Evolutionary conservation across 2,797 vertebrate genomes (phyloP), one percentile per base, ranked within the genome.

Genomic region (Naso thynnoides): DNA sequence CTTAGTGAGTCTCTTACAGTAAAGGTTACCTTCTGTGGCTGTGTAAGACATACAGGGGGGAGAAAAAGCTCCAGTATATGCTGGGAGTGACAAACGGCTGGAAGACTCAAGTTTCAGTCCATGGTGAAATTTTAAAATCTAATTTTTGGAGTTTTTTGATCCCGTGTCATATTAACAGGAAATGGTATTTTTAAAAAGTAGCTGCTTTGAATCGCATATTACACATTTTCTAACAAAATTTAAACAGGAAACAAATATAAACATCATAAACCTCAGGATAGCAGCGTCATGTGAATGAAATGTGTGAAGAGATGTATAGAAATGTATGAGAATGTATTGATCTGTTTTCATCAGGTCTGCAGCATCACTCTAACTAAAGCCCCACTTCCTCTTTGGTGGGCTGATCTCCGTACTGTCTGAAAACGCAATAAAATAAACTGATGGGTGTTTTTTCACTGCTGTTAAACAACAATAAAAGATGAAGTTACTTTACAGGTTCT

Each of bases 401-500:
- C 59, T 74, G 55, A 70, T 80, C 65, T 60, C 27, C 33, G 55
- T 38, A 48, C 47, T 59, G 36, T 52, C 47, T 61, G 60, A 61
- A 58, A 47, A 48, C 23, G 31, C 45, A 69, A 77, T 80, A 81
- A 76, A 78, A 78, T 47, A 76, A 79, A 78, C 38, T 33, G 53
- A 81, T 83, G 73, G 75, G 77, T 52, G 79, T 55, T 79, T 87
- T 81, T 75, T 60, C 54, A 53, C 47, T 33, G 66, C 68, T 71
- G 65, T 86, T 64, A 86, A 79, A 78, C 14, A 72, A 72, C 33
- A 74, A 74, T 76, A 79, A 79, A 76, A 79, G 29, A 72, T 56
- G 64, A 15, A 36, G 54, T 54, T 67, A n/a, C 74, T 78, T 85
- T 77, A 76, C 53, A 47, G 60, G 33, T 70, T 81, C 61, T 31